Base-by-base conservation (phyloP, 2,113 vertebrate species). In the Halichoeres trimaculatus region DNA sequence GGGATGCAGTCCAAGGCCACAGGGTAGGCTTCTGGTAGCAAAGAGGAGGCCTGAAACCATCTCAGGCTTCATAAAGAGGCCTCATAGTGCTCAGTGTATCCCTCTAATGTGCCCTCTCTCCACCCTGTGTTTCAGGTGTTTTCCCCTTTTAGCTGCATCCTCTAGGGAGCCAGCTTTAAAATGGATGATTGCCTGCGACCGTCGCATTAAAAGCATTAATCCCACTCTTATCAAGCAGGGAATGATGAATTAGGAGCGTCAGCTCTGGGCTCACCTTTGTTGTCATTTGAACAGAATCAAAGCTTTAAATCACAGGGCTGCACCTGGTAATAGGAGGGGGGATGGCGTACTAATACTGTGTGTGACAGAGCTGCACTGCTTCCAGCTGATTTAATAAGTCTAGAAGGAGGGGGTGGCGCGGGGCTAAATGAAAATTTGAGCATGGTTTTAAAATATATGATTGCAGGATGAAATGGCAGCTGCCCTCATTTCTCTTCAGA, bases 271-370 rank as follows among this genome's bases (percentile, higher is more conserved):
- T 92, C 89, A 91, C 92, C 92, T 92, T 92, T 92, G 92, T 93
- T 92, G 90, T 91, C 92, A 92, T 92, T 91, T 92, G 90, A 93
- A 92, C 92, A 92, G 88, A 93, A 92, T 93, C 91, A 94, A 92
- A 92, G 92, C 92, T 89, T 93, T 93, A 93, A 93, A 94, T 93
- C 93, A 93, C 89, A 86, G 87, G 83, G 79, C 88, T 89, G 90
- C 89, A 93, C 90, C 91, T 89, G 91, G 90, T 93, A 90, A 92
- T 89, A 74, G 89, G 86, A 84, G 87, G 87, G 85, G 77, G 79
- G 83, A 53, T 52, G 77, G 79, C 76, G 74, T 84, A 84, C 85
- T 90, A 89, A 88, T 93, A 82, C 81, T 77, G 80, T 78, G 71
- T 84, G 83, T 80, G 90, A 86, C 88, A 89, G 86, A 86, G 86